Evolutionary conservation across 35 echinoderm and acorn worm genomes (phyloP).

Genomic region (Strongylocentrotus purpuratus): DNA sequence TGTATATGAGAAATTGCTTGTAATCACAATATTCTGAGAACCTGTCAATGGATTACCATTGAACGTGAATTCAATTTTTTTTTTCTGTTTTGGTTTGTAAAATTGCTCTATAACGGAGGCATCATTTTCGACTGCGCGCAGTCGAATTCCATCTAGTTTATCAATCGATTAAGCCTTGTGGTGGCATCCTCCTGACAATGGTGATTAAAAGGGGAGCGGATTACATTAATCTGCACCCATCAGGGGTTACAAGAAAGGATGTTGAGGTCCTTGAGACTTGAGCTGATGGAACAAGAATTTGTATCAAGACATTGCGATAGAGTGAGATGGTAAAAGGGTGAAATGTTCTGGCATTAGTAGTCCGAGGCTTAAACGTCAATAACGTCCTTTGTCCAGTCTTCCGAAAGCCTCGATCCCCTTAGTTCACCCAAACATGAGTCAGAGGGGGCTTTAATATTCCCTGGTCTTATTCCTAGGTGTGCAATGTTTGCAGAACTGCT

Average conservation of each 20-base stretch:
- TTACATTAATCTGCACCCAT: conserved; percentile 5
- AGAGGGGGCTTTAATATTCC: background rate
- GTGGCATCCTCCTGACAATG: background rate
- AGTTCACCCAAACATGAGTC: conserved; percentile 6
- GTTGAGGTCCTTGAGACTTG: background rate
- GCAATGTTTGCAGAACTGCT: conserved; percentile 1
- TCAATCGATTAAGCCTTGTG: background rate
- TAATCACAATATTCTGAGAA: too few relatives aligned
- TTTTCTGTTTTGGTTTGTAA: too few relatives aligned
- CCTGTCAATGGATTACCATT: too few relatives aligned
- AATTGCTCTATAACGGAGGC: too few relatives aligned
- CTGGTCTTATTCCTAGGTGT: background rate
- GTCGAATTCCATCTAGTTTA: too few relatives aligned
- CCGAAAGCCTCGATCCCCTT: background rate
- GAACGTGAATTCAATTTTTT: too few relatives aligned
- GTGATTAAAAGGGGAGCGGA: background rate
- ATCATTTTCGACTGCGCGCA: too few relatives aligned
- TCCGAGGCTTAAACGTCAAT: background rate
- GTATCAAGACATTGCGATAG: background rate
- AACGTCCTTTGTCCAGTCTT: background rate
- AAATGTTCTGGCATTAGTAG: background rate
- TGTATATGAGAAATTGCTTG: too few relatives aligned
- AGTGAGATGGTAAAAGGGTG: background rate
- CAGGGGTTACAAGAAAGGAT: background rate
- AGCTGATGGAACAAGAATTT: background rate